Evolutionary conservation across 2,888 invertebrate species (phyloP), one percentile per base, ranked within the genome.

Genomic region (Lasioglossum figueresi): DNA sequence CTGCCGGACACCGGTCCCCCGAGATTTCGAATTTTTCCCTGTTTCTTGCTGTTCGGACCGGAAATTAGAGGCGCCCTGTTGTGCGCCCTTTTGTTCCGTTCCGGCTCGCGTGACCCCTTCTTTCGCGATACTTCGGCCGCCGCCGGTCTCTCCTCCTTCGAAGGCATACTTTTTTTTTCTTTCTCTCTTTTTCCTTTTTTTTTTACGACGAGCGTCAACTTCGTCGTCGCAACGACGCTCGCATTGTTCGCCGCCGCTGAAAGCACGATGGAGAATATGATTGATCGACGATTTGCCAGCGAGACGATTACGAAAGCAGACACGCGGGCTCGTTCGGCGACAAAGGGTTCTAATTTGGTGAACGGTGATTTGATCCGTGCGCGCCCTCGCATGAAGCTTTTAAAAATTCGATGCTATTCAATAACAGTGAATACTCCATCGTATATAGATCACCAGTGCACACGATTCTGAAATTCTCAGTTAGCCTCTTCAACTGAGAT

Each of bases 11-110:
- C 31, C 68, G 34, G 48, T 56, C 75, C 73, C 16, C 8, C 8
- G 76, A 81, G 82, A 87, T 85, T 88, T 78, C 76, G 68, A 81
- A 37, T 68, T 85, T 82, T 87, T 80, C 83, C 56, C 70, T 83
- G 45, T 66, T 76, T 48, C 52, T 59, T 59, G 79, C 70, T 43
- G 48, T 70, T 63, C 27, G 16, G 37, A n/a, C 71, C 77, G 83
- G 76, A 84, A 84, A 84, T 84, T 79, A 84, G 85, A 79, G 84
- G 37, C 76, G 19, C 56, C 79, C 84, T 75, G 71, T 76, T 79
- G 84, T 77, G 37, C 70, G 66, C 23, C 52, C 79, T 75, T 79
- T 84, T 79, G 85, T 79, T 68, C 79, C 71, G 70, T 48, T 79
- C 40, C 56, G 63, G 66, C 63, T 84, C 75, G 85, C 84, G 84